These are phyloP conservation scores for Cyprinella venusta DNA, from an alignment of 2,797 vertebrate species.

Conservation along the genomic window DNA sequence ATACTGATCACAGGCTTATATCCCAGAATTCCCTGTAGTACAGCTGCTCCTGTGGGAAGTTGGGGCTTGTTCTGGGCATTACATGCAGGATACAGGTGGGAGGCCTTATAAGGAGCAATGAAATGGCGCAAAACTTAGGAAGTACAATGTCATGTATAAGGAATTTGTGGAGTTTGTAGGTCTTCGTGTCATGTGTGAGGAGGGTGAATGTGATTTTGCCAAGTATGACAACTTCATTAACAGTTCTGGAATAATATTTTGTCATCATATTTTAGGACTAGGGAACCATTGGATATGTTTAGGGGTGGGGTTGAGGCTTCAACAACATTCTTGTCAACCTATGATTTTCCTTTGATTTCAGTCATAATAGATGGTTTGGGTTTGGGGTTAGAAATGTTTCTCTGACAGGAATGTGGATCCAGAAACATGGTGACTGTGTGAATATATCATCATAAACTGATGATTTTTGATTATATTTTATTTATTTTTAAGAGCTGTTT, in stretches of 20 bases:
- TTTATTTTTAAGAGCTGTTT: neutral
- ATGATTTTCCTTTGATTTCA: conserved; percentile 19
- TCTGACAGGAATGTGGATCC: conserved; percentile 9
- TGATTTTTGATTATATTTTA: no score
- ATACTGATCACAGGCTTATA: conserved; percentile 64
- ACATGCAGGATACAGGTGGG: conserved; percentile 42
- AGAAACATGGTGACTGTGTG: neutral
- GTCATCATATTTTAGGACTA: neutral
- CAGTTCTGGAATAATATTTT: neutral
- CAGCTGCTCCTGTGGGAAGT: conserved; percentile 71
- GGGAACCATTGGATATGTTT: neutral
- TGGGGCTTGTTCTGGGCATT: conserved; percentile 62
- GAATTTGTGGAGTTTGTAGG: conserved; percentile 6
- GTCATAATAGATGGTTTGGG: conserved; percentile 2
- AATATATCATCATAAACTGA: neutral
- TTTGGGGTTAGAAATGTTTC: conserved; percentile 4
- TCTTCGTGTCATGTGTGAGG: neutral
- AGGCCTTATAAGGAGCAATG: conserved; percentile 16
- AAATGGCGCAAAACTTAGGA: conserved; percentile 53
- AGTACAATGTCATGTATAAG: neutral
- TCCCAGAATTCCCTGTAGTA: conserved; percentile 74
- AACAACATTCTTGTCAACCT: conserved; percentile 13
- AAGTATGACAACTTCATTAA: neutral
- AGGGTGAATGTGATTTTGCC: neutral
- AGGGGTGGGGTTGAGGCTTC: neutral